Evolutionary conservation across 1,140 invertebrate genomes (phyloP), one percentile per base, ranked within the genome.

Genomic region (Steinernema feltiae): DNA sequence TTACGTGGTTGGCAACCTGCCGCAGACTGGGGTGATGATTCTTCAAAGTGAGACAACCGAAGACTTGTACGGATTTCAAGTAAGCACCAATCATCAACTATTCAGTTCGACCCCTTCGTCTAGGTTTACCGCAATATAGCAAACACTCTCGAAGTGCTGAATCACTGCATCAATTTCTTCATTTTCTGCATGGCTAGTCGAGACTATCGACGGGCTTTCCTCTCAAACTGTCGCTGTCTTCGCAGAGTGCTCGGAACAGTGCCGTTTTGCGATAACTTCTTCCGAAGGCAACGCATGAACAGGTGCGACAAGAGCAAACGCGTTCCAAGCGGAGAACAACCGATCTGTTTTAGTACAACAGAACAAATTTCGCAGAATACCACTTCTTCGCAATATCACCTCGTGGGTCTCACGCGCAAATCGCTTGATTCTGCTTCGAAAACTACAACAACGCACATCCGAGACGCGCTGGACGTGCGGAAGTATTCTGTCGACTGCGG

Each of bases 131-230:
- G 83, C 15, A 80, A 85, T 53, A 69, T 84, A 21, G 84, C 82
- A 32, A 84, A 84, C 75, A 80, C 79, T 29, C 32, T 83, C 12
- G 83, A 84, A 76, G 84, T 84, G 15, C 29, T 84, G n/a, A 84
- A 86, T 69, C 84, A 85, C 76, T 84, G 84, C 74, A 69, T 86
- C 30, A 84, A 84, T 72, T 84, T 84, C 72, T 84, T 85, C 78
- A 80, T 84, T 32, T 84, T 86, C 76, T 84, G 83, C 71, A 76
- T 82, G 32, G 84, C 83, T 0, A 77, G 75, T 46, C 69, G 48
- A 12, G 83, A 84, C 48, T 84, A 84, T 70, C 73, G 76, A 3
- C 71, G 84, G 41, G 83, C 84, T 1, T 84, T 84, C 71, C 32
- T 86, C 0, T 21, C 71, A 1, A 80, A 82, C 72, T 83, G 81